Conservation (phyloP, 2,797 vertebrate genomes). For the Malurus leucopterus region DNA sequence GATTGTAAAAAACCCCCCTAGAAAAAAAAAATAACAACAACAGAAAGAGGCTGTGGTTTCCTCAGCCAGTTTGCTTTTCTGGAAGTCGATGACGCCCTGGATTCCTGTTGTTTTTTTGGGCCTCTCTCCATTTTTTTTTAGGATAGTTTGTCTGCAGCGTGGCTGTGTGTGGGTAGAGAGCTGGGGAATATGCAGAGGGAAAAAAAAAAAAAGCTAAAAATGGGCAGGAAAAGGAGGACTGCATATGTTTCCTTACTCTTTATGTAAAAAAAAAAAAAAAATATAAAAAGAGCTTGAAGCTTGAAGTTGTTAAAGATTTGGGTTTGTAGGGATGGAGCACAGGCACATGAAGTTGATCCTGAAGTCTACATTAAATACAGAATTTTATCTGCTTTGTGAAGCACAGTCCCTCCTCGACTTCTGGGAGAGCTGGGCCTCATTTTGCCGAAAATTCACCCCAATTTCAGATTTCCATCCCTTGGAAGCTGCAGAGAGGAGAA, state of each 20-base stretch:
- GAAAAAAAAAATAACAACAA: not conserved
- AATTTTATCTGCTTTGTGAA: not conserved
- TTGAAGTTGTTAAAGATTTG: not conserved
- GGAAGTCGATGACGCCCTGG: constrained; percentile 20
- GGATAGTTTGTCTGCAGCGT: not conserved
- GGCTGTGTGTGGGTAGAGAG: not conserved
- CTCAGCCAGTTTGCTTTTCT: constrained; percentile 10
- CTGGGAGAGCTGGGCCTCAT: not conserved
- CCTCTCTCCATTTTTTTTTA: not conserved
- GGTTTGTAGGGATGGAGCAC: not conserved
- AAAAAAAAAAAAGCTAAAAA: constrained; percentile 8
- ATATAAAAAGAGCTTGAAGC: not conserved
- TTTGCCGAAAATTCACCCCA: not conserved
- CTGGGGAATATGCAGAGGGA: not conserved
- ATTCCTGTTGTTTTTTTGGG: constrained; percentile 12
- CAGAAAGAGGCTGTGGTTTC: not conserved
- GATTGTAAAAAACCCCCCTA: not conserved
- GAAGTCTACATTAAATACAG: not conserved
- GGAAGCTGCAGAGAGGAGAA: not conserved
- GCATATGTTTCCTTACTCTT: not conserved
- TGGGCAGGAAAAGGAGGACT: constrained; percentile 8
- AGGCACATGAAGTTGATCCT: not conserved
- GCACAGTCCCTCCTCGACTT: accelerated
- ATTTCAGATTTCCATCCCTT: not conserved
- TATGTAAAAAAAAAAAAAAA: not conserved